Conservation (phyloP, 2,113 vertebrate species). For the Ornithorhynchus anatinus region DNA sequence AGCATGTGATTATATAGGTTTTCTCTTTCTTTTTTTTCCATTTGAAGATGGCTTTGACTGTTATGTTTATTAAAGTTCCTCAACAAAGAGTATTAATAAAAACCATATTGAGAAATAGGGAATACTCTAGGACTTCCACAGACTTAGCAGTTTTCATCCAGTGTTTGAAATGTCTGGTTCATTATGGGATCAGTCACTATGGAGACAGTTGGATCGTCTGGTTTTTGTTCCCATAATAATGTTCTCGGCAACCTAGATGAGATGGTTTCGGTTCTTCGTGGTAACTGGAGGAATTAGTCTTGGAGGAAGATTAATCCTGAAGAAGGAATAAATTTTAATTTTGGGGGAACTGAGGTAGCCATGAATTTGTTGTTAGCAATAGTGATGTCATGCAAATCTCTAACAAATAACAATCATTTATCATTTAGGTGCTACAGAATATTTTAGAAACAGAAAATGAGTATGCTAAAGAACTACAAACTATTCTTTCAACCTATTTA, state of each 20-base stretch:
- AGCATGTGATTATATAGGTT: no score
- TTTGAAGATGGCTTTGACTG: no score
- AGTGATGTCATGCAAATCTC: no score
- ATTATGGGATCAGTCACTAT: neutral
- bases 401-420: neutral
- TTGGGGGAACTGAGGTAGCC: no score
- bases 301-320: neutral
- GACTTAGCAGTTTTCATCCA: no score
- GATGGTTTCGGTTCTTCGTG: neutral
- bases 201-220: neutral
- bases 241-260: neutral
- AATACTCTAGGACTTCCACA: no score
- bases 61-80: no score
- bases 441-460: conserved; percentile 98
- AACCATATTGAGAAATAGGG: no score
- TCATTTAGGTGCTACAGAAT: conserved; percentile 93
- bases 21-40: no score
- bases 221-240: neutral
- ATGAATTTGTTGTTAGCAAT: no score
- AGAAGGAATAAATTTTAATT: neutral
- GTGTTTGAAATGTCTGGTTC: neutral
- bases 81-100: no score
- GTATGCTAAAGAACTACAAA: conserved; percentile 95
- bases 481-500: conserved; percentile 89
- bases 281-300: neutral